phyloP scores from a whole-genome alignment of 1,140 invertebrate species.

The Lordiphosa mommai region DNA sequence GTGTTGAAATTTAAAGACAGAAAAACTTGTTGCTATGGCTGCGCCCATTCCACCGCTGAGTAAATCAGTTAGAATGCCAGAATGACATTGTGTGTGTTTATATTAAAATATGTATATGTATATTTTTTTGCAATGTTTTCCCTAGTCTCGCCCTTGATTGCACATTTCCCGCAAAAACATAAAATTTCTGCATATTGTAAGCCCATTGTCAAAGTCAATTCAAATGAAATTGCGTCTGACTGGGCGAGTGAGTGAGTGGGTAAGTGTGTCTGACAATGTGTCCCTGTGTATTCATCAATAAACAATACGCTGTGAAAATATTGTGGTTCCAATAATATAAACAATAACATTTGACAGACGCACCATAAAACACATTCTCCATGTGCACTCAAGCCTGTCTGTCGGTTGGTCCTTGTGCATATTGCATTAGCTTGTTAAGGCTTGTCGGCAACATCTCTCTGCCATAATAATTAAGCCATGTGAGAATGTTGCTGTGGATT shows the following conservation, averaged over 20 bases:
- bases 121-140: no score
- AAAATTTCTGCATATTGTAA: no score
- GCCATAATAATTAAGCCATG: no score
- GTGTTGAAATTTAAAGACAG: no score
- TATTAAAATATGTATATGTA: no score
- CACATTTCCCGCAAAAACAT: no score
- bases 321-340: slow-evolving; percentile 46
- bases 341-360: slow-evolving; percentile 47
- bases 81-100: no score
- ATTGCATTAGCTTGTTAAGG: slow-evolving; percentile 32
- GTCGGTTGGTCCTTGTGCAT: slow-evolving; percentile 27
- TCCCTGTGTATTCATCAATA: slow-evolving; percentile 30
- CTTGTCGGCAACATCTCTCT: no score
- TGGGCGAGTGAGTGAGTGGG: background rate
- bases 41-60: no score
- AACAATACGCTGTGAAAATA: slow-evolving; percentile 49
- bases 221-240: slow-evolving; percentile 1
- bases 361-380: slow-evolving; percentile 36
- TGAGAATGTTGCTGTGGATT: background rate
- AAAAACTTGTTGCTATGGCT: no score
- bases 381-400: slow-evolving; percentile 18
- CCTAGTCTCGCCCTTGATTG: no score
- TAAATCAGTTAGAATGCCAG: no score
- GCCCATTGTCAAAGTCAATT: background rate
- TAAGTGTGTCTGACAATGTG: slow-evolving; percentile 10